A percentile compares a stretch with the other conserved stretches of the same genome.
Conservation (phyloP, 1,140 invertebrate genomes). For the Penaeus vannamei region DNA sequence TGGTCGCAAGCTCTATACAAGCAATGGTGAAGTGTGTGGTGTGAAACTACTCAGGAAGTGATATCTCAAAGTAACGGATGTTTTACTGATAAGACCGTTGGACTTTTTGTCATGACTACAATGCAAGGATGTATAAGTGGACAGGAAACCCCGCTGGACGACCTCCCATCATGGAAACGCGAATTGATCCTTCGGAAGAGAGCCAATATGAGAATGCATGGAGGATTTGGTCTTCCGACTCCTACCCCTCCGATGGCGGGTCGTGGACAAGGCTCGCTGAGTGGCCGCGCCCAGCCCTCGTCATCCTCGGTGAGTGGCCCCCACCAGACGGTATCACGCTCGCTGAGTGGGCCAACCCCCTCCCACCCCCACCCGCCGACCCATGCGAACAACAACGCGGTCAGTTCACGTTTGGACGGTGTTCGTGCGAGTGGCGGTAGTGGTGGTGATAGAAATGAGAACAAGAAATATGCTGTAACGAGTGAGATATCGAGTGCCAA, state of each 20-base stretch:
- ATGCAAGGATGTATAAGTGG: slow-evolving; percentile 60
- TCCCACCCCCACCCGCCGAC: slow-evolving; percentile 51
- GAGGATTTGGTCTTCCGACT: slow-evolving; percentile 46
- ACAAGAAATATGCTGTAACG: slow-evolving; percentile 56
- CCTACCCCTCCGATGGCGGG: slow-evolving; percentile 46
- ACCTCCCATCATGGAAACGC: slow-evolving; percentile 65
- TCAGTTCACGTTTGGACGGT: slow-evolving; percentile 56
- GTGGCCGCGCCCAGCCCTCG: slow-evolving; percentile 53
- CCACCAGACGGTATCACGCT: slow-evolving; percentile 52
- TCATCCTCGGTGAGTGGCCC: slow-evolving; percentile 63
- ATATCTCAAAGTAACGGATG: slow-evolving; percentile 58
- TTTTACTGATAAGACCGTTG: slow-evolving; percentile 54
- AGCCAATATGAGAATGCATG: slow-evolving; percentile 64
- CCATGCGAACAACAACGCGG: slow-evolving; percentile 13
- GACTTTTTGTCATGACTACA: slow-evolving; percentile 44
- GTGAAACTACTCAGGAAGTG: slow-evolving; percentile 54
- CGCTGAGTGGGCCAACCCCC: slow-evolving; percentile 54
- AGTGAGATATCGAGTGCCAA: slow-evolving; percentile 37
- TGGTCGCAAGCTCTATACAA: slow-evolving; percentile 8
- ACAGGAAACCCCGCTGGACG: slow-evolving; percentile 61
- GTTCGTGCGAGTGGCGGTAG: slow-evolving; percentile 25
- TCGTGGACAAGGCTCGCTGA: slow-evolving; percentile 58
- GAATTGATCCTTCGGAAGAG: slow-evolving; percentile 66
- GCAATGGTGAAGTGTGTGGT: slow-evolving; percentile 48
- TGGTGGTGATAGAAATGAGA: slow-evolving; percentile 38